phyloP scores from a whole-genome alignment of 2,113 vertebrate species.

The Bubo blakistoni region DNA sequence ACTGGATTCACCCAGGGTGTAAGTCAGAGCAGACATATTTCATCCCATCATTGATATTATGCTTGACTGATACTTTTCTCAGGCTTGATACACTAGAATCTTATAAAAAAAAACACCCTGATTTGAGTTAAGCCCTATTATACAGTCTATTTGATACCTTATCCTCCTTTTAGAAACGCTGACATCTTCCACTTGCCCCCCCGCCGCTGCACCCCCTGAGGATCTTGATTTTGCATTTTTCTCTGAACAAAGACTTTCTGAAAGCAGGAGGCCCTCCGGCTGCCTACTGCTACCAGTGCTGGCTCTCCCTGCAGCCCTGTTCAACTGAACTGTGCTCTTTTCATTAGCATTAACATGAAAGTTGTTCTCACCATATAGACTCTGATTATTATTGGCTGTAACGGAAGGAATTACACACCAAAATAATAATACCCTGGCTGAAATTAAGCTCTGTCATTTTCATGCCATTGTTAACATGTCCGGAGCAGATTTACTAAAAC shows the following conservation, averaged over 20 bases:
- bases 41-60: neutral
- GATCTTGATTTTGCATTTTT: neutral
- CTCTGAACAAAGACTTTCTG: neutral
- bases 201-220: accelerated
- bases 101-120: neutral
- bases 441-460: neutral
- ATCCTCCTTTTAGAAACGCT: neutral
- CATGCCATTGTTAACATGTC: neutral
- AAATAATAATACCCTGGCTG: neutral
- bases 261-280: neutral
- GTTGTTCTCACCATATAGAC: neutral
- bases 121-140: neutral
- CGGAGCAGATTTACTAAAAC: neutral
- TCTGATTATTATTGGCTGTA: neutral
- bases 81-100: neutral
- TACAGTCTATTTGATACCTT: neutral
- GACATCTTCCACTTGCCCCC: neutral
- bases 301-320: neutral
- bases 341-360: neutral
- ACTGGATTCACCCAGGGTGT: neutral
- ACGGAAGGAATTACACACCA: neutral
- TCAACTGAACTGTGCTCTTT: neutral
- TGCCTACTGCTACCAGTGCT: neutral
- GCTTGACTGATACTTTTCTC: neutral
- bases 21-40: neutral